Evolutionary conservation across 2,888 invertebrate species (phyloP), one percentile per base, ranked within the genome.

Genomic region (Eupithecia dodoneata): DNA sequence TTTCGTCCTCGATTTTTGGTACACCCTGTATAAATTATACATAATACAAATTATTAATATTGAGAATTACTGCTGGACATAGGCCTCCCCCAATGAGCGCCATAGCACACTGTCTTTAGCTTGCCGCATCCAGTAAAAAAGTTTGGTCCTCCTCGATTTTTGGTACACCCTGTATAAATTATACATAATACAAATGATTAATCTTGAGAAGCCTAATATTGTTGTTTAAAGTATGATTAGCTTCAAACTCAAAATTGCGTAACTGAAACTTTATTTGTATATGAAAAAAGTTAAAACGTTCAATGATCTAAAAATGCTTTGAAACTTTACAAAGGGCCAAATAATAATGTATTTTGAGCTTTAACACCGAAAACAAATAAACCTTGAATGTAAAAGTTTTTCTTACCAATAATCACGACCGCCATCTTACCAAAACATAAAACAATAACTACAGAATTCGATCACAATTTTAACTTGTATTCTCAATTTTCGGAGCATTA

Each of bases 221-320:
- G 12, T 63, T 4, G 15, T 10, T 18, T 44, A n/a, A 69, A 45
- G 4, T 44, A 44, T n/a, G 42, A n/a, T 18, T 45, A n/a, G 44
- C 18, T 3, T n/a, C 67, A 12, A 44, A n/a, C 15, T 44, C 45
- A 69, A 69, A 67, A 69, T 69, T 69, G 7, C n/a, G n/a, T 42
- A 45, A 45, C 42, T 69, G n/a, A 45, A 45, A 69, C 70, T 47
- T 45, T 30, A 30, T 70, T 12, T 70, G 12, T 18, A 18, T 47
- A 70, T 70, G 70, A 70, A 45, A 70, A 70, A 70, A 70, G 70
- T 70, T 70, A 13, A 2, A 12, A 70, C 47, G 70, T 70, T 47
- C n/a, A 70, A 30, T 70, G 70, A 30, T 30, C 70, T 70, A 70
- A 70, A 70, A n/a, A 70, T 70, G 52, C 45, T 69, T 69, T 69